These are phyloP conservation scores for Mesocricetus auratus DNA, from an alignment of 2,113 vertebrate genomes.

Conservation along the genomic window DNA sequence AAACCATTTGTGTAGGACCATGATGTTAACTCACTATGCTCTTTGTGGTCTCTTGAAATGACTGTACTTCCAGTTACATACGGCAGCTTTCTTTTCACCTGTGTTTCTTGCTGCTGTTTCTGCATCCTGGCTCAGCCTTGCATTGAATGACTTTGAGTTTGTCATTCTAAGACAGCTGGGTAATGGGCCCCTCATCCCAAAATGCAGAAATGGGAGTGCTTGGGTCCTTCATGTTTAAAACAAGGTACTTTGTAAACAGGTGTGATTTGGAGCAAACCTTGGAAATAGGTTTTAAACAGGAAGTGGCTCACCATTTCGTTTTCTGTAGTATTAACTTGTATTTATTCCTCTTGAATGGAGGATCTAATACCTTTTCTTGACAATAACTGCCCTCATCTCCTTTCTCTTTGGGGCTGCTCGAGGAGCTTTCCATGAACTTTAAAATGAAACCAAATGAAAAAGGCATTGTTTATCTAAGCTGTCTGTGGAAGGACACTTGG, in stretches of 20 bases:
- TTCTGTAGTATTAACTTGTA: background rate
- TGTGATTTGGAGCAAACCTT: background rate
- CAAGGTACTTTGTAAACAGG: background rate
- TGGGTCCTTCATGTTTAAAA: conserved; percentile 3
- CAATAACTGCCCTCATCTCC: background rate
- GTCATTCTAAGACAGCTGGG: conserved; percentile 42
- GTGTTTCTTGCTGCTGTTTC: conserved; percentile 51
- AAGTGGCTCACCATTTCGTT: background rate
- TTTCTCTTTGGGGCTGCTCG: conserved; percentile 20
- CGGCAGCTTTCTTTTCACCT: conserved; percentile 54
- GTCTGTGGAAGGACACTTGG: conserved; percentile 68
- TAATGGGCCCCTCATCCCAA: background rate
- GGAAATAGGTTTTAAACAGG: conserved; percentile 16
- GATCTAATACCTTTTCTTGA: conserved; percentile 28
- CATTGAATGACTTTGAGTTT: conserved; percentile 10
- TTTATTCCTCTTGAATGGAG: conserved; percentile 37
- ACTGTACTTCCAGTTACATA: conserved; percentile 28
- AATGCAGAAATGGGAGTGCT: background rate
- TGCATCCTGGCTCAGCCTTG: conserved; percentile 43
- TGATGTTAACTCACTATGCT: background rate
- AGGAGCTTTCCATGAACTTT: conserved; percentile 62
- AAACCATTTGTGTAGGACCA: background rate
- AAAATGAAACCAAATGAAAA: conserved; percentile 72
- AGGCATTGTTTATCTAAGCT: conserved; percentile 74
- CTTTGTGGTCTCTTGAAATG: conserved; percentile 42